Evolutionary conservation across 2,888 invertebrate species (phyloP), one percentile per base, ranked within the genome.

Genomic region (Acleris cristana): DNA sequence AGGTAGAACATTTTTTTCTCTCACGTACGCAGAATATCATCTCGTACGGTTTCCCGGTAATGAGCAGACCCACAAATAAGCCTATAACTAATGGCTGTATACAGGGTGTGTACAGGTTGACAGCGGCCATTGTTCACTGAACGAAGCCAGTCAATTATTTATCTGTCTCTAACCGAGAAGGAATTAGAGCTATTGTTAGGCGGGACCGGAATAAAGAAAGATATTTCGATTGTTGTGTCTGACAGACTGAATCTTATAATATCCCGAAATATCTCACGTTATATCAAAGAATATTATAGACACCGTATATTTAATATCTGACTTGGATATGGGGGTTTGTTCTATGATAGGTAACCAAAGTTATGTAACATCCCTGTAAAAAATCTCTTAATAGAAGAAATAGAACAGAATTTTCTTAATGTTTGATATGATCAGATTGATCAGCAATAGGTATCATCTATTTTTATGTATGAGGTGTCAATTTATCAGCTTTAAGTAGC

Each of bases 141-240:
- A 44, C 21, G 60, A 26, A 49, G 44, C 61, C 21, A 45, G 62
- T 53, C 45, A 61, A 66, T 66, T 66, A 66, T 62, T 53, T 67
- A 53, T 58, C 40, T 57, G 44, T 58, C 30, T 53, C 44, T 30
- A 56, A 51, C 51, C 40, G 44, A 56, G 30, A 30, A 58, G 53
- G 52, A 30, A 61, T 56, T 51, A 55, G 19, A 21, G 30, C 61
- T 30, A 53, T 62, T 57, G 62, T 65, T 23, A 44, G 19, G n/a
- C 18, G 55, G 52, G 34, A 49, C 23, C 21, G 12, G 48, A 52
- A 57, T 45, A 52, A 52, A 64, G 44, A 64, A 59, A 59, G 48
- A 54, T 65, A 23, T 53, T 30, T 52, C 49, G 34, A 23, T 53
- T 65, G 21, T 60, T 51, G n/a, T 48, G 49, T 18, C 49, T 7